phyloP scores from a whole-genome alignment of 2,888 invertebrate species.

The Adelognathus sp. region DNA sequence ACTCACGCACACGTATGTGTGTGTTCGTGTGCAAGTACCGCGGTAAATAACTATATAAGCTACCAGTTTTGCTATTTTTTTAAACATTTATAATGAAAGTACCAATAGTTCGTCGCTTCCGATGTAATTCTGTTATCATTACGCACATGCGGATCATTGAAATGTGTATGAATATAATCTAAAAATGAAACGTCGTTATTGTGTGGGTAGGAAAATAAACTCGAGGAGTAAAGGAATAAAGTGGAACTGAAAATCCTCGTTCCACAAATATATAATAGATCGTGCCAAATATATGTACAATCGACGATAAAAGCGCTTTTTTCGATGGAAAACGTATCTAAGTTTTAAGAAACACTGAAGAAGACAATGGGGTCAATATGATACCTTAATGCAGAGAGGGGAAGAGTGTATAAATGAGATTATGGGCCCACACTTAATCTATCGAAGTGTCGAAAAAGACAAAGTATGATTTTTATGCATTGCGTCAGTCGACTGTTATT shows the following conservation, averaged over 20 bases:
- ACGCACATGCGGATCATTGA: slow-evolving; percentile 63
- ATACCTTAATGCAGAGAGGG: slow-evolving; percentile 34
- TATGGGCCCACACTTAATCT: slow-evolving; percentile 12
- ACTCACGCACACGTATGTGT: neutral
- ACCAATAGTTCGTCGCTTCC: slow-evolving; percentile 48
- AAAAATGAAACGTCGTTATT: slow-evolving; percentile 29
- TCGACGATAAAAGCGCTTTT: slow-evolving; percentile 42
- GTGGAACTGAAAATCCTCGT: slow-evolving; percentile 26
- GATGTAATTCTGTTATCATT: slow-evolving; percentile 61
- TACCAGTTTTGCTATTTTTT: slow-evolving; percentile 42
- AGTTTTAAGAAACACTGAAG: slow-evolving; percentile 16
- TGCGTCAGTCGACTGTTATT: slow-evolving; percentile 56
- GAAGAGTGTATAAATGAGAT: slow-evolving; percentile 21
- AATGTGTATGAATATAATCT: slow-evolving; percentile 49
- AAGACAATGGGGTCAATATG: slow-evolving; percentile 31
- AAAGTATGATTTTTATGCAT: slow-evolving; percentile 60
- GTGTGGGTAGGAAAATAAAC: slow-evolving; percentile 25
- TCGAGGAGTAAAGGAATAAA: slow-evolving; percentile 17
- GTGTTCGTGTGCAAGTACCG: neutral
- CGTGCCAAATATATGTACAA: slow-evolving; percentile 55
- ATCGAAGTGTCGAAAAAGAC: slow-evolving; percentile 26
- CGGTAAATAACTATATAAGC: slow-evolving; percentile 6
- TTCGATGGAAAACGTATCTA: slow-evolving; percentile 44
- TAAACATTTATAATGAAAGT: slow-evolving; percentile 42
- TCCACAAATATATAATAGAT: slow-evolving; percentile 35